phyloP scores from a whole-genome alignment of 1,140 invertebrate species.

The Penaeus vannamei region DNA sequence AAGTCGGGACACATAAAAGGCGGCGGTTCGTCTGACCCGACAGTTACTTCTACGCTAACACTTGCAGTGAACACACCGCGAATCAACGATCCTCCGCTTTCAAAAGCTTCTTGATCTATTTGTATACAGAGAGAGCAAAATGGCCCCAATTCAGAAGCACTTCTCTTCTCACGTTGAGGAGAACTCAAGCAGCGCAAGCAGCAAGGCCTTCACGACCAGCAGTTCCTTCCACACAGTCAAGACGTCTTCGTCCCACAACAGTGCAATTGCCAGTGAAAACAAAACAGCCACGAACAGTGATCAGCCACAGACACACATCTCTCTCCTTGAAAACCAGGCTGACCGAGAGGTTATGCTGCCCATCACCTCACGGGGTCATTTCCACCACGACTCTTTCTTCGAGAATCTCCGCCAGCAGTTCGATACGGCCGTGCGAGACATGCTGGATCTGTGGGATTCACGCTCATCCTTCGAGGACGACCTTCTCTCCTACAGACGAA shows the following conservation, averaged over 20 bases:
- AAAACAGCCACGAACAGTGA: neutral
- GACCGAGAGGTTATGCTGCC: neutral
- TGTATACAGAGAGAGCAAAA: too few relatives aligned
- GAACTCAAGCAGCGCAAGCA: neutral
- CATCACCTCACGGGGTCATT: constrained; percentile 34
- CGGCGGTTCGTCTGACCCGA: too few relatives aligned
- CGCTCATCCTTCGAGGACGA: constrained; percentile 16
- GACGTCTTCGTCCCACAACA: too few relatives aligned
- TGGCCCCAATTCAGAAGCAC: too few relatives aligned
- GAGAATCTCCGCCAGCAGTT: constrained; percentile 41
- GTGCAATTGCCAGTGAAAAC: too few relatives aligned
- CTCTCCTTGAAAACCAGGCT: neutral
- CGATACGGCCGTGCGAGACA: constrained; percentile 14
- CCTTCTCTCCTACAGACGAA: constrained; percentile 42
- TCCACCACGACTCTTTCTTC: constrained; percentile 46
- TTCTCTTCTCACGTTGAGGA: too few relatives aligned
- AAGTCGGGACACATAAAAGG: too few relatives aligned
- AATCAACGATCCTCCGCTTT: too few relatives aligned
- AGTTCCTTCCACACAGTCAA: neutral
- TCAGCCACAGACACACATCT: neutral
- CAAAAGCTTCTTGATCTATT: too few relatives aligned
- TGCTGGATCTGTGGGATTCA: constrained; percentile 5
- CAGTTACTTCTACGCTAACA: too few relatives aligned
- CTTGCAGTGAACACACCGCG: too few relatives aligned
- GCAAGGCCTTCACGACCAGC: neutral